These are phyloP conservation scores for Etheostoma nigrum DNA, from an alignment of 2,797 vertebrate genomes.

Conservation along the genomic window DNA sequence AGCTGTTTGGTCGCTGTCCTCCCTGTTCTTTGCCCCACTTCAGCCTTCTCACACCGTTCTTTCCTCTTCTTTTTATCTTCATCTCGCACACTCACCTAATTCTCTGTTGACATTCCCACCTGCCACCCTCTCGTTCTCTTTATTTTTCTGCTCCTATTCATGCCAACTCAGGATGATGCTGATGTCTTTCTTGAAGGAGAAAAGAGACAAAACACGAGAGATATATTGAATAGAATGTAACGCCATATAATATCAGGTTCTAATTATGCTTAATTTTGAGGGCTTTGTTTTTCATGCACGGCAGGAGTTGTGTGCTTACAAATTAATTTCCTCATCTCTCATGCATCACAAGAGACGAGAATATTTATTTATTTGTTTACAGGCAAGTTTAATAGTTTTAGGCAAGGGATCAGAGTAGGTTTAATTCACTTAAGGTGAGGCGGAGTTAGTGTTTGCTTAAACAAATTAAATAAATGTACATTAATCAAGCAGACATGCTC, in stretches of 20 bases:
- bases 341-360: conserved; percentile 32
- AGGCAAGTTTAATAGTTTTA: not conserved
- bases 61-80: conserved; percentile 38
- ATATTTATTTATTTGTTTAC: conserved; percentile 25
- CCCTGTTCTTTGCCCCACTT: conserved; percentile 64
- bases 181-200: conserved; percentile 38
- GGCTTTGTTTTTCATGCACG: conserved; percentile 46
- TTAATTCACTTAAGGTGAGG: not conserved
- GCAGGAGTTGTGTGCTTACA: conserved; percentile 39
- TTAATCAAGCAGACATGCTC: not conserved
- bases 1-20: conserved; percentile 43
- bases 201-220: conserved; percentile 36
- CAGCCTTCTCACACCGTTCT: conserved; percentile 29
- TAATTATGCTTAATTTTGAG: conserved; percentile 64
- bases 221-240: conserved; percentile 47
- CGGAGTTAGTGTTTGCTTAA: not conserved
- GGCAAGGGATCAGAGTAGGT: not conserved
- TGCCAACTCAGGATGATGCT: conserved; percentile 12
- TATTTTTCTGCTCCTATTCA: conserved; percentile 30
- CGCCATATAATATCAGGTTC: conserved; percentile 42
- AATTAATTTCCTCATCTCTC: conserved; percentile 56
- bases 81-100: conserved; percentile 35
- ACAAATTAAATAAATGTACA: conserved; percentile 2
- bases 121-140: conserved; percentile 22
- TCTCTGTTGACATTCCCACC: conserved; percentile 12